Base-by-base conservation (phyloP, 2,113 vertebrate genomes). In the Bubalus kerabau region DNA sequence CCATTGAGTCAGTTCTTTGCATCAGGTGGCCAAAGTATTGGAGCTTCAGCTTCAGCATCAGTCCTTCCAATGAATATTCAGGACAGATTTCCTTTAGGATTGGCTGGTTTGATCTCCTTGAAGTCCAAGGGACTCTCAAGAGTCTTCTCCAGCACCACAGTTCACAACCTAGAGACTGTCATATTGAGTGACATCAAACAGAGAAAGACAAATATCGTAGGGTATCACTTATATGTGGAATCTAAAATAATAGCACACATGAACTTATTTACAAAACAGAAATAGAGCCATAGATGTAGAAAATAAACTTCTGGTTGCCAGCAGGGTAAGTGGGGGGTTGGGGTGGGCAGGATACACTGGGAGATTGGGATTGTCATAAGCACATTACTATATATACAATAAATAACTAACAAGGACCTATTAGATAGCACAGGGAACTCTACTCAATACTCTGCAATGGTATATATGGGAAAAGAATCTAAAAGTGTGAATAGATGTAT, bases 141-240 rank as follows among this genome's bases (percentile, higher is more conserved):
- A 40, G 19, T 40, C 19, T 24, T 74, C 67, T 71, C 67, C 67
- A 40, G 23, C n/a, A 71, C 2, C 0, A 74, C 1, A 40, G 36
- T 74, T 74, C 67, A 24, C 36, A 74, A 40, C 24, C 43, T 16
- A 78, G 43, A 78, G 13, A 46, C 24, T 46, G 13, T 46, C 43
- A 5, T 28, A 16, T 4, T 46, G 40, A 78, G 43, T 46, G 40
- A 46, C 0, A 0, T 46, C 43, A 74, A 11, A 74, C 21, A 46
- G 43, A 46, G 40, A 78, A 46, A 78, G 74, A 46, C 13, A 8
- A 28, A 46, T 28, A 78, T 46, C 24, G 15, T 28, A 78, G 40
- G 74, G 6, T 78, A 28, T 78, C 24, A 46, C 74, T 78, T 78
- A 46, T 28, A 78, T 15, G 24, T 46, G 24, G 74, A 46, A 46